Evolutionary conservation across 2,888 invertebrate species (phyloP).

Genomic region (Hirtodrosophila confusa): DNA sequence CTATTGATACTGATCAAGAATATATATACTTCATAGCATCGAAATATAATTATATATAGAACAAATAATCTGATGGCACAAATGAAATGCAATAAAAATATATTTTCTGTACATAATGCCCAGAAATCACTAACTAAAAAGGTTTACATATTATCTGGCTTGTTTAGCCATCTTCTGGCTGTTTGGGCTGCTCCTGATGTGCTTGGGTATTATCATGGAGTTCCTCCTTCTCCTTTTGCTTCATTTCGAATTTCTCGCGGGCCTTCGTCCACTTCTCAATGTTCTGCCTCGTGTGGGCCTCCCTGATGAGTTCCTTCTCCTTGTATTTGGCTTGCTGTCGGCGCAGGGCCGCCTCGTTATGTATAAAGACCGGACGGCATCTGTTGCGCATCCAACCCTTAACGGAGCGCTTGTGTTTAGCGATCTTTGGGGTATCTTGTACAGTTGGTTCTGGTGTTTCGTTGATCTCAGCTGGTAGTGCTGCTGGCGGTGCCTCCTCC

Average conservation of each 20-base stretch:
- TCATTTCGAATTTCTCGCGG: constrained; percentile 32
- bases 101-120: neutral
- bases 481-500: neutral
- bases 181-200: too few species aligned
- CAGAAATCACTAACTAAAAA: too few species aligned
- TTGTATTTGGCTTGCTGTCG: constrained; percentile 24
- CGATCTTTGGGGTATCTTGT: neutral
- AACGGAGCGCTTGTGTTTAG: constrained; percentile 10
- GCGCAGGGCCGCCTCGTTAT: constrained; percentile 49
- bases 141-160: too few species aligned
- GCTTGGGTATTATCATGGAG: neutral
- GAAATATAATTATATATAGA: too few species aligned
- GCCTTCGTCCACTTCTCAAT: constrained; percentile 52
- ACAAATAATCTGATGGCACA: too few species aligned
- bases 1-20: too few species aligned
- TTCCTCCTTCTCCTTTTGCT: neutral
- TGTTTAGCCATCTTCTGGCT: neutral
- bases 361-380: constrained; percentile 57
- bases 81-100: neutral
- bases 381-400: constrained; percentile 49
- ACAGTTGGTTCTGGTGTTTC: neutral
- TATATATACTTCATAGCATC: too few species aligned
- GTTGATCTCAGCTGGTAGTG: too few species aligned
- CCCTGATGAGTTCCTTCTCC: constrained; percentile 26
- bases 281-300: constrained; percentile 23